These are phyloP conservation scores for Dynastes maya DNA, from an alignment of 2,888 invertebrate species.

Conservation along the genomic window DNA sequence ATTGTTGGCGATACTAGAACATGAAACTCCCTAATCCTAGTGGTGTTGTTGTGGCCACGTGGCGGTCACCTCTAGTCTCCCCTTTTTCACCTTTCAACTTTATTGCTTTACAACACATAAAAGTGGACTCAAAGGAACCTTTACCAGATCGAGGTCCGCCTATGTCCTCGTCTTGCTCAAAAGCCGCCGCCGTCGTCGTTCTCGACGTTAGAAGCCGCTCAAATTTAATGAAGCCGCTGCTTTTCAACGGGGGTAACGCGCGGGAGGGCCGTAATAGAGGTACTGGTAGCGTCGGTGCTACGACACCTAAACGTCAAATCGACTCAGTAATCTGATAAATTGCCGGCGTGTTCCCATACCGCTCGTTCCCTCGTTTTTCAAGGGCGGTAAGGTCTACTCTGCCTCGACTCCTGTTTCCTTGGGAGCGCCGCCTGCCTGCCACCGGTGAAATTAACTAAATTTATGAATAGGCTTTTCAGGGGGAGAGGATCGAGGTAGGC, in stretches of 20 bases:
- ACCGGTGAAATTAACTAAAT: slow-evolving; percentile 39
- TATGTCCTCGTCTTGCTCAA: too few species aligned
- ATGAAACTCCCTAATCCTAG: too few species aligned
- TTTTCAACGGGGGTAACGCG: not conserved
- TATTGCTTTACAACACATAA: too few species aligned
- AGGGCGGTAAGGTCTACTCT: not conserved
- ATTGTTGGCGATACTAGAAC: too few species aligned
- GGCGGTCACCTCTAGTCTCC: too few species aligned
- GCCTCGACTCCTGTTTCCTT: not conserved
- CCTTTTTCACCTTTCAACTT: too few species aligned
- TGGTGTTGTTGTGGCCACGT: too few species aligned
- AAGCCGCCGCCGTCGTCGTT: too few species aligned
- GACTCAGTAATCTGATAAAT: slow-evolving; percentile 45
- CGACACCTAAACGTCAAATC: slow-evolving; percentile 44
- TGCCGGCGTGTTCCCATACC: slow-evolving; percentile 9
- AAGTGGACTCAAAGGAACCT: too few species aligned
- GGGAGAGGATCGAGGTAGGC: not conserved
- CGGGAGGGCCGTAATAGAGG: not conserved
- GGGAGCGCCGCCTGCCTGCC: slow-evolving; percentile 2
- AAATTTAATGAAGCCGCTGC: slow-evolving; percentile 23
- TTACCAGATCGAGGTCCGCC: too few species aligned
- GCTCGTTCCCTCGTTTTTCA: not conserved
- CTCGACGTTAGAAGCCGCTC: not conserved
- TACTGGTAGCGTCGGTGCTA: slow-evolving; percentile 8
- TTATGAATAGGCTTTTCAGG: slow-evolving; percentile 42